These are phyloP conservation scores for Drosophila sordidula DNA, from an alignment of 2,888 invertebrate species.

Conservation along the genomic window DNA sequence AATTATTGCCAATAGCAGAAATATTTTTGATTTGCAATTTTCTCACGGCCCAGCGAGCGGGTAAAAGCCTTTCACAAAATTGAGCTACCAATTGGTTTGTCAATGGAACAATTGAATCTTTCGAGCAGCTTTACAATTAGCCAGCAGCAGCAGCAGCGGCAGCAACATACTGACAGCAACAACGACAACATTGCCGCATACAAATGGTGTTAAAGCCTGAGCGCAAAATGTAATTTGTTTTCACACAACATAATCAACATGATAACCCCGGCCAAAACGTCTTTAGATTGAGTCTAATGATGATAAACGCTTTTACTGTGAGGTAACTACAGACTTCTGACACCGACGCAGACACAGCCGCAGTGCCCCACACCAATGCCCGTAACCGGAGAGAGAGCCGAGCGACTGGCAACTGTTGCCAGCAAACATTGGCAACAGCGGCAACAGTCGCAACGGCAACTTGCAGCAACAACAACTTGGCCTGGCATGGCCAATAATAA, in stretches of 20 bases:
- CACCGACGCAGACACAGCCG: slow-evolving; percentile 69
- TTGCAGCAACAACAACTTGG: slow-evolving; percentile 30
- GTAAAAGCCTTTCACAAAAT: slow-evolving; percentile 62
- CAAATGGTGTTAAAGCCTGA: slow-evolving; percentile 71
- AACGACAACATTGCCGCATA: slow-evolving; percentile 52
- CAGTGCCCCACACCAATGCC: slow-evolving; percentile 27
- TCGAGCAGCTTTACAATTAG: slow-evolving; percentile 68
- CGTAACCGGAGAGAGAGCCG: slow-evolving; percentile 45
- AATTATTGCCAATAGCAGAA: slow-evolving; percentile 73
- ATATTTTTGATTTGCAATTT: slow-evolving; percentile 74
- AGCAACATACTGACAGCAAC: slow-evolving; percentile 42
- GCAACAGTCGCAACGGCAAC: slow-evolving; percentile 38
- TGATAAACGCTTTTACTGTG: slow-evolving; percentile 84
- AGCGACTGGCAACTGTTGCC: slow-evolving; percentile 28
- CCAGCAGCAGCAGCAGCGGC: slow-evolving; percentile 39
- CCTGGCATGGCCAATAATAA: slow-evolving; percentile 76
- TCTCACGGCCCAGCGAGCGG: slow-evolving; percentile 65
- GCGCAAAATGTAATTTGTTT: slow-evolving; percentile 85
- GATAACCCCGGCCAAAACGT: slow-evolving; percentile 84
- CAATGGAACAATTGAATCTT: slow-evolving; percentile 74
- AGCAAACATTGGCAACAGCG: slow-evolving; percentile 22
- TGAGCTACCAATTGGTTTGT: slow-evolving; percentile 73
- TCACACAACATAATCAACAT: slow-evolving; percentile 85
- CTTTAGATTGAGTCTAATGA: slow-evolving; percentile 85
- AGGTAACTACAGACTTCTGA: slow-evolving; percentile 79